Percentiles rank a stretch among this genome's conserved stretches.
Evolutionary conservation across 2,113 vertebrate species (phyloP).

Genomic region (Dicerorhinus sumatrensis): DNA sequence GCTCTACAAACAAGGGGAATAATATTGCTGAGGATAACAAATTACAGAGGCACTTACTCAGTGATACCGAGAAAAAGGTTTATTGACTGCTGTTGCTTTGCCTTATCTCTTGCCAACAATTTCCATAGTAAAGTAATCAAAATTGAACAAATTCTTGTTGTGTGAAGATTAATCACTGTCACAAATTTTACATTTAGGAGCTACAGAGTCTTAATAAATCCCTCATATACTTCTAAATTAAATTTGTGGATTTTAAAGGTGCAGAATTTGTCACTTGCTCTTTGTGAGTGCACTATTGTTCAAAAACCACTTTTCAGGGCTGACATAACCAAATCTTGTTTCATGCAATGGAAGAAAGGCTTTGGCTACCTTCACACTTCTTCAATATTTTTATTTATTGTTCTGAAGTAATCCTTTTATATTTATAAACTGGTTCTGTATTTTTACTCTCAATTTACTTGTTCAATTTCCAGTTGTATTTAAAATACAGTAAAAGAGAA

Average conservation of each 20-base stretch:
- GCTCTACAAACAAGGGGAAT: neutral
- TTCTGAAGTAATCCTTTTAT: neutral
- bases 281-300: neutral
- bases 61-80: neutral
- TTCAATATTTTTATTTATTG: slow-evolving; percentile 2
- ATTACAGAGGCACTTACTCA: neutral
- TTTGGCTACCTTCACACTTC: neutral
- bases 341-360: neutral
- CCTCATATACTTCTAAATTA: neutral
- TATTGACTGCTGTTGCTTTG: neutral
- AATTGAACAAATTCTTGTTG: slow-evolving; percentile 20
- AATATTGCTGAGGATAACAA: neutral
- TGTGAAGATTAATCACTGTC: neutral
- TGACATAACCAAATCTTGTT: neutral
- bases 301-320: neutral
- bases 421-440: neutral
- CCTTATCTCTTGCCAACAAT: neutral
- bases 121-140: neutral
- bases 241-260: slow-evolving; percentile 15
- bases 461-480: slow-evolving; percentile 14
- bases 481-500: slow-evolving; percentile 8
- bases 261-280: neutral
- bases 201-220: neutral
- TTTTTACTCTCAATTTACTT: neutral
- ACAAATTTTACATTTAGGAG: neutral